Base-by-base conservation (phyloP, 2,888 invertebrate genomes). In the Aethes cnicana region DNA sequence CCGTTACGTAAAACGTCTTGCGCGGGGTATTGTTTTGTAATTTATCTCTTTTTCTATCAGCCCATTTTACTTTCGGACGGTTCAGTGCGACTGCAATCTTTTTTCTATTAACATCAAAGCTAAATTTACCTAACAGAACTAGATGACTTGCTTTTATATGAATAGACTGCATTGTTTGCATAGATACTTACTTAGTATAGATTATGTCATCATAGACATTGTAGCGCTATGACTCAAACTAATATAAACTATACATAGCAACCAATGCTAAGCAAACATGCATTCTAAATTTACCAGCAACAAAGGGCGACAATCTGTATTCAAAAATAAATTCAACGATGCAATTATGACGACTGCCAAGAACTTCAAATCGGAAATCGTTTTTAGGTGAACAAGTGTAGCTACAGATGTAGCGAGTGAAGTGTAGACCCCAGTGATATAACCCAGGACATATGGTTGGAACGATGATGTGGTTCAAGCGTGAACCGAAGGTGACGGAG, bases 391-490 rank as follows among this genome's bases (percentile, higher is more conserved):
- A 23, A 32, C 12, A n/a, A 32, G 32, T 32, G 32, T n/a, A n/a
- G n/a, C n/a, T n/a, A n/a, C n/a, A n/a, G n/a, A n/a, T n/a, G n/a
- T n/a, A n/a, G n/a, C 18, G 28, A 30, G 44, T 44, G 52, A 33
- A 20, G 35, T 35, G 17, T 12, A 30, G 52, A 41, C 39, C 37
- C 14, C 4, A 32, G 25, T 44, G 44, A 26, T 8, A 23, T 28
- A 16, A 41, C 14, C 11, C 6, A 39, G 26, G 16, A 43, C 42
- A 9, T 39, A 52, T 52, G 65, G 72, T 76, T 61, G 71, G 73
- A 70, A 75, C 69, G 48, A 88, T 85, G 87, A 88, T 88, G 89
- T 88, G 88, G 88, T 88, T 88, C 57, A 89, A 85, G 64, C 69
- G 87, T 63, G 88, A 88, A 57, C 78, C 87, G 55, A 88, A 87